Conservation (phyloP, 2,113 vertebrate species). For the Verasper variegatus region DNA sequence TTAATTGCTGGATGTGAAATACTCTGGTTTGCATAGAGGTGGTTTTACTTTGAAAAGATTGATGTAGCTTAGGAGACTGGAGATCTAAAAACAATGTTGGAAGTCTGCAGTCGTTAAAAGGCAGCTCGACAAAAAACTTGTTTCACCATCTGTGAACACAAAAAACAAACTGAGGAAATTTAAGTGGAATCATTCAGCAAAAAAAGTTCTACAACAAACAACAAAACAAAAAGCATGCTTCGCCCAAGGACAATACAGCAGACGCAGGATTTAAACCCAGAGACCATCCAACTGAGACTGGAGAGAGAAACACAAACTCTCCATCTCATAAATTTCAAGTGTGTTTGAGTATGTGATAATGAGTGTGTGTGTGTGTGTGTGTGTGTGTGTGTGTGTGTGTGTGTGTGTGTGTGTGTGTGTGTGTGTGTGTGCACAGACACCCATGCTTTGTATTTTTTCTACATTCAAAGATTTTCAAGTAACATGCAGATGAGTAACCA, state of each 20-base stretch:
- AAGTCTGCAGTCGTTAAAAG: background rate
- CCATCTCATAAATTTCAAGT: slow-evolving; percentile 42
- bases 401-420: too few species aligned
- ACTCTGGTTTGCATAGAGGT: too few species aligned
- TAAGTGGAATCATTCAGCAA: background rate
- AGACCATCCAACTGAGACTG: slow-evolving; percentile 2
- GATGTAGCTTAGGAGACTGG: too few species aligned
- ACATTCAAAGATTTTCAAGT: slow-evolving; percentile 2
- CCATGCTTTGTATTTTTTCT: background rate
- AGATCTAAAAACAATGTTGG: background rate
- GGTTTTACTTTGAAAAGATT: too few species aligned
- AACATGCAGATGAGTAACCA: slow-evolving; percentile 22
- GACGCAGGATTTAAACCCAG: slow-evolving; percentile 7
- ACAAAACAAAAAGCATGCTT: background rate
- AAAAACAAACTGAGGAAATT: background rate
- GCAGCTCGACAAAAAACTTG: too few species aligned
- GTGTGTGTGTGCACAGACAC: background rate
- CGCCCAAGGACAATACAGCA: slow-evolving; percentile 14
- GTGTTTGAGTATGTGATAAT: background rate
- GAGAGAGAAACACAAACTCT: slow-evolving; percentile 4
- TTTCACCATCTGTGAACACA: background rate
- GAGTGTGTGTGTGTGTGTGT: background rate
- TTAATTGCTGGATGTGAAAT: too few species aligned
- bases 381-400: too few species aligned
- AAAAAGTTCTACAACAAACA: background rate